Evolutionary conservation across 2,888 invertebrate genomes (phyloP), one percentile per base, ranked within the genome.

Genomic region (Tupiocoris notatus): DNA sequence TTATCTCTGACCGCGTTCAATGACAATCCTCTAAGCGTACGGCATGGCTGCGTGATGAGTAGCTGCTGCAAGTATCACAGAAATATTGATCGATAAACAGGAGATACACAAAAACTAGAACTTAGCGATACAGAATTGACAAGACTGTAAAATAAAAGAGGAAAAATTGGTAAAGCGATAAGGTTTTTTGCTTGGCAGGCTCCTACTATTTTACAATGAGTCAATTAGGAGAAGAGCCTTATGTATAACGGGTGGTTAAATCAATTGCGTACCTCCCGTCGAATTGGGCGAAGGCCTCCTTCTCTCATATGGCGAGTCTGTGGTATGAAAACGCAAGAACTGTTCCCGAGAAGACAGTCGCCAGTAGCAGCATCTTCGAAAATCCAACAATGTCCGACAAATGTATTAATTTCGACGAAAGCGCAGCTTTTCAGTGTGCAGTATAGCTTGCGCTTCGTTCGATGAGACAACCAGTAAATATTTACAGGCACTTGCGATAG

Each of bases 351-450:
- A 9, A 79, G 61, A 21, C 76, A 70, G 71, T 80, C 79, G 54
- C 80, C 78, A 12, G 67, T 80, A 16, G 54, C 20, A 16, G 63
- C 56, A 24, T 80, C 75, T 64, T 79, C 78, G 63, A 81, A 81
- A 17, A 79, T 74, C 81, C 81, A 81, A 16, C 78, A 71, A 68
- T 81, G 81, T 7, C 77, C 74, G 54, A 75, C 77, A 76, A 74
- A 81, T 0, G 81, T 80, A 39, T 80, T 79, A 0, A 80, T 77
- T 63, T 80, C 80, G 12, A 79, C 22, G 70, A 74, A 79, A 23
- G 71, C 58, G 2, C 66, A 68, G 2, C 79, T 79, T 21, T 59
- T 25, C n/a, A 80, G 75, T 17, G 76, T 75, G 56, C 75, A 25
- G 62, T 79, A 80, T 0, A 70, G 64, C 16, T 58, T 62, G 61